Evolutionary conservation across 1,140 invertebrate genomes (phyloP), one percentile per base, ranked within the genome.

Genomic region (Sitophilus oryzae): DNA sequence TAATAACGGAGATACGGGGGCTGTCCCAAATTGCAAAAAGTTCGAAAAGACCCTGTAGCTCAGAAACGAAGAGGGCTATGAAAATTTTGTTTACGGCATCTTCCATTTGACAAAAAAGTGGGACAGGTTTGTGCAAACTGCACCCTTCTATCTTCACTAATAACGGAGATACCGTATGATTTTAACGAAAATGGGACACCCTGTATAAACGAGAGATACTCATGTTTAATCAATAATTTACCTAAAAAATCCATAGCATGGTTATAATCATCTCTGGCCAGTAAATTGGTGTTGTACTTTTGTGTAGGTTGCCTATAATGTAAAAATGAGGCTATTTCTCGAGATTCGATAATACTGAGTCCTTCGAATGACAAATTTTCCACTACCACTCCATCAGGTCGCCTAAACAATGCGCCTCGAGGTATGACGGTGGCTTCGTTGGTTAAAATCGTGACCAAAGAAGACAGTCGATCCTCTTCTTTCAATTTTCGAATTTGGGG

Each of bases 401-500:
- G 73, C 64, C 86, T 85, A 40, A 83, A 80, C 42, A 87, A 73
- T 9, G 79, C 83, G 1, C 86, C 87, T 35, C 87, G 75, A 6
- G 87, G 87, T 45, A 86, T 77, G 11, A 88, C 71, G 47, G 78
- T 77, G 0, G 79, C 78, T 62, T 89, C 85, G 14, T 83, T 76
- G 51, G 76, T 83, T 23, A 89, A 87, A 4, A 80, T 75, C 44
- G 80, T 74, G 8, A 90, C 76, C 1, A 79, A 80, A 4, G 83
- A 82, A 0, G 84, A 73, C 10, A 90, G 63, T n/a, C 86, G 77
- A 56, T 82, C 81, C 67, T 89, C 87, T 69, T 91, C 87, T 67
- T 86, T 88, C 20, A 90, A 66, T 51, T 79, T 72, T 47, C 71
- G 64, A 45, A 76, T 67, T 23, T 69, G 67, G 4, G 74, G 73